Conservation (phyloP, 2,888 invertebrate species). For the Julus scanicus region DNA sequence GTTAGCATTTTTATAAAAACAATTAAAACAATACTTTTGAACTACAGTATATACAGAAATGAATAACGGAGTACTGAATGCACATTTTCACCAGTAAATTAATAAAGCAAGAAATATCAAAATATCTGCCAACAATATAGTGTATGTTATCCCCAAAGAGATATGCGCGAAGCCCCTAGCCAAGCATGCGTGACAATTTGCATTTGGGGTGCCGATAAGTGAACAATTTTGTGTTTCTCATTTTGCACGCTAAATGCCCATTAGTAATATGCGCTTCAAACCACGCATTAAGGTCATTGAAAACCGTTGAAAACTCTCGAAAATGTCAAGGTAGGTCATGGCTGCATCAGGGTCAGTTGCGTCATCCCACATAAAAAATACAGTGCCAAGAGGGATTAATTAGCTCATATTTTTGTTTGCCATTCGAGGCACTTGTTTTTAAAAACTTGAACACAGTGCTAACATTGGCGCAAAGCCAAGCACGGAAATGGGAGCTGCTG, state of each 20-base stretch:
- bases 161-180: background rate
- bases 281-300: background rate
- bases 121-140: too few species aligned
- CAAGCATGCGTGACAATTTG: background rate
- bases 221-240: background rate
- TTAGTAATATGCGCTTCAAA: background rate
- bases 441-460: background rate
- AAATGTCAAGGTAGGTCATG: background rate
- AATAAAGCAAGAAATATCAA: too few species aligned
- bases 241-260: background rate
- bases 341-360: background rate
- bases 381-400: constrained; percentile 9
- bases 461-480: background rate
- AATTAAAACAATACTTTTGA: too few species aligned
- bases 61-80: too few species aligned
- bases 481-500: background rate
- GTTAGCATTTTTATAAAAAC: too few species aligned
- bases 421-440: background rate
- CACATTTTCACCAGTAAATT: too few species aligned
- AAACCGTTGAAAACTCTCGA: background rate
- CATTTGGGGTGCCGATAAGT: constrained; percentile 6
- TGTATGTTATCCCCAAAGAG: too few species aligned
- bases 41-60: too few species aligned
- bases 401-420: background rate
- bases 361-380: too few species aligned